Evolutionary conservation across 2,888 invertebrate genomes (phyloP).

Genomic region (Brachyopa scutellaris): DNA sequence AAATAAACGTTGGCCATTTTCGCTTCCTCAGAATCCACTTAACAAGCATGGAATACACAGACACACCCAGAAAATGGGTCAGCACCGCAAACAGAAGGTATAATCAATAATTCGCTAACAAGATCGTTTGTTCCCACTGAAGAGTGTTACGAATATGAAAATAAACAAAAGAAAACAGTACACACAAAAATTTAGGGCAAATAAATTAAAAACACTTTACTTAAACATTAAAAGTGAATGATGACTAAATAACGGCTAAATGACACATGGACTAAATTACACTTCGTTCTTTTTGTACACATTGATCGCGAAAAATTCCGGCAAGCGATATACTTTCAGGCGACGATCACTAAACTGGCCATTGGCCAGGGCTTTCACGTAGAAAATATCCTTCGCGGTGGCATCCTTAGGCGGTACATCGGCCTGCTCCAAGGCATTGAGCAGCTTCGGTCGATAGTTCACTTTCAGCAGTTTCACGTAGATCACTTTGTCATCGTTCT

Average conservation of each 20-base stretch:
- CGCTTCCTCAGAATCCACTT: neutral
- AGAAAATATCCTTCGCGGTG: constrained; percentile 78
- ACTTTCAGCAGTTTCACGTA: constrained; percentile 77
- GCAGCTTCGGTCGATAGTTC: constrained; percentile 77
- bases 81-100: constrained; percentile 14
- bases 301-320: constrained; percentile 77
- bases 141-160: neutral
- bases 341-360: constrained; percentile 79
- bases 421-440: constrained; percentile 64
- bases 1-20: neutral
- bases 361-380: constrained; percentile 77
- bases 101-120: constrained; percentile 28
- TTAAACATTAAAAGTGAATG: constrained; percentile 1
- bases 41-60: neutral
- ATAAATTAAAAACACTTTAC: constrained; percentile 47
- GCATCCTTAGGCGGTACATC: constrained; percentile 67
- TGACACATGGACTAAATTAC: constrained; percentile 17
- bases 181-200: constrained; percentile 15
- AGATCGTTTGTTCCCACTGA: constrained; percentile 7
- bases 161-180: neutral
- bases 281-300: constrained; percentile 42
- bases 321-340: constrained; percentile 77
- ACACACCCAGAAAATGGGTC: constrained; percentile 21
- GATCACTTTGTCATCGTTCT: constrained; percentile 75
- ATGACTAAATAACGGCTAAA: constrained; percentile 23